These are phyloP conservation scores for Garrulus glandarius DNA, from an alignment of 2,797 vertebrate species.

Conservation along the genomic window DNA sequence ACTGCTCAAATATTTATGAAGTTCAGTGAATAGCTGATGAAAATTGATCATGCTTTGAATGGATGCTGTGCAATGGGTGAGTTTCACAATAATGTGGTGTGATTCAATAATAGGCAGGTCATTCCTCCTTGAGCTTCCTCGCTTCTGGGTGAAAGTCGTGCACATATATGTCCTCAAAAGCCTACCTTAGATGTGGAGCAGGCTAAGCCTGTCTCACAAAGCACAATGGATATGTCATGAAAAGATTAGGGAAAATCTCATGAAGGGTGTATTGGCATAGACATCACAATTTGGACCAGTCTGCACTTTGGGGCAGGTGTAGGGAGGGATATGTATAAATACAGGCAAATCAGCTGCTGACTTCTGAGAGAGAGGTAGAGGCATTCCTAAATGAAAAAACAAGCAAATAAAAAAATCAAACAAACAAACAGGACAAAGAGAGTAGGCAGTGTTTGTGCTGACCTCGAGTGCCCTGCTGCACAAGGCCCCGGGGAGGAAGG, in stretches of 20 bases:
- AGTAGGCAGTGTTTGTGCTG: not conserved
- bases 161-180: not conserved
- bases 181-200: fast-evolving
- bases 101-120: not conserved
- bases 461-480: not conserved
- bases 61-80: not conserved
- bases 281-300: not conserved
- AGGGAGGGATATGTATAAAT: fast-evolving
- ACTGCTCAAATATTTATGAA: not conserved
- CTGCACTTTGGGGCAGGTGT: not conserved
- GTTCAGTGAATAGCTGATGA: not conserved
- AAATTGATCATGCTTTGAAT: not conserved
- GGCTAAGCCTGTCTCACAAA: not conserved
- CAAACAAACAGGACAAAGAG: no score
- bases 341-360: not conserved
- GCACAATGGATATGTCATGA: not conserved
- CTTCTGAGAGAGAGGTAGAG: not conserved
- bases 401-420: not conserved
- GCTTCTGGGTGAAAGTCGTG: not conserved
- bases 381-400: not conserved
- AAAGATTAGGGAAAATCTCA: not conserved
- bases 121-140: not conserved
- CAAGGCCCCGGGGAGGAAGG: not conserved
- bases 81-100: not conserved
- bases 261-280: not conserved